Evolutionary conservation across 2,888 invertebrate species (phyloP).

Genomic region (Pyrocoelia pectoralis): DNA sequence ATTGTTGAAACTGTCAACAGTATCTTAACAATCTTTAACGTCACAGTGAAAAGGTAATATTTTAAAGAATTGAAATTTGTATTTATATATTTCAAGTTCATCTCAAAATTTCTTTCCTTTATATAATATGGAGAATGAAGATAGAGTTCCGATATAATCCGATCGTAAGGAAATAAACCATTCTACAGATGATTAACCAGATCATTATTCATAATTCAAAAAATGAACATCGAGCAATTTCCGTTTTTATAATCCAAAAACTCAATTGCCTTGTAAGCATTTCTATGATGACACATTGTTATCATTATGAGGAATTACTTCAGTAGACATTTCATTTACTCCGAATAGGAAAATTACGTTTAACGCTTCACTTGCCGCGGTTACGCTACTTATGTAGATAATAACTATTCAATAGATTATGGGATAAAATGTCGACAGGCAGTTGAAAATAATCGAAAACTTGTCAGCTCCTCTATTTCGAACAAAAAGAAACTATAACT

Average conservation of each 20-base stretch:
- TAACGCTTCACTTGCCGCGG: conserved; percentile 1
- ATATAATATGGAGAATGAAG: too few relatives aligned
- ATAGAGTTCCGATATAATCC: background rate
- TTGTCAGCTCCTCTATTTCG: too few relatives aligned
- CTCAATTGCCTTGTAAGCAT: conserved; percentile 6
- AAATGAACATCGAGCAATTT: conserved; percentile 2
- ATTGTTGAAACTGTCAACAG: too few relatives aligned
- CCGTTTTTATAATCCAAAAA: conserved; percentile 8
- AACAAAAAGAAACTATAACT: too few relatives aligned
- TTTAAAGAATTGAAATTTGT: too few relatives aligned
- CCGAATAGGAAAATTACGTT: background rate
- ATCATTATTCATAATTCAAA: conserved; percentile 10
- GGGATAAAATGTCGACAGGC: too few relatives aligned
- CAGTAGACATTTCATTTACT: conserved; percentile 2
- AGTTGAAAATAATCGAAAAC: too few relatives aligned
- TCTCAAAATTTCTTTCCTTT: too few relatives aligned
- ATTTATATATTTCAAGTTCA: too few relatives aligned
- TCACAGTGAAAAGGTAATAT: too few relatives aligned
- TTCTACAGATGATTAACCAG: conserved; percentile 11
- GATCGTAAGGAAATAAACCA: conserved; percentile 5
- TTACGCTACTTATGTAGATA: background rate
- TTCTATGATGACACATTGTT: conserved; percentile 7
- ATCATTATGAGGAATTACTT: conserved; percentile 10
- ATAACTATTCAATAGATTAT: too few relatives aligned
- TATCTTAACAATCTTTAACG: too few relatives aligned